phyloP scores from a whole-genome alignment of 2,797 vertebrate genomes.

The Danio aesculapii region DNA sequence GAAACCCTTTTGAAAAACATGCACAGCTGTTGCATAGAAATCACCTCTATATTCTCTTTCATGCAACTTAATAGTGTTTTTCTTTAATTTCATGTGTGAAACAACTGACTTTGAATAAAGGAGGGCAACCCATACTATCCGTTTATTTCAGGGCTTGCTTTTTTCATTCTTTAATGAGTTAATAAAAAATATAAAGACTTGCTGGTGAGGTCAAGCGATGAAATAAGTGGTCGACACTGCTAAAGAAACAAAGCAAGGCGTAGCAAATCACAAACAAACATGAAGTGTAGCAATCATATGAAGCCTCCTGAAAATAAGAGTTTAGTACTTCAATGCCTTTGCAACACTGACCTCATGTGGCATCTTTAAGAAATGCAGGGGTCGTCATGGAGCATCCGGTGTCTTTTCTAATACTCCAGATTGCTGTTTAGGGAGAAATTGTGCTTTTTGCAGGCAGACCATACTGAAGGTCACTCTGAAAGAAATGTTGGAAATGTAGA shows the following conservation, averaged over 20 bases:
- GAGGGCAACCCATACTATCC: conserved; percentile 29
- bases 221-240: not conserved
- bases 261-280: conserved; percentile 9
- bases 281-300: not conserved
- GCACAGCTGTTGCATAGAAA: conserved; percentile 69
- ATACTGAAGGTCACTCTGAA: conserved; percentile 10
- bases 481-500: conserved; percentile 13
- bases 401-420: conserved; percentile 29
- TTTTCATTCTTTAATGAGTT: conserved; percentile 4
- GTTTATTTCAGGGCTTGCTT: conserved; percentile 31
- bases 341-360: conserved; percentile 44
- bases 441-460: conserved; percentile 51
- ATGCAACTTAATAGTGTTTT: conserved; percentile 67
- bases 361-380: conserved; percentile 29
- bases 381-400: conserved; percentile 3
- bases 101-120: conserved; percentile 59
- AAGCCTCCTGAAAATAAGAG: not conserved
- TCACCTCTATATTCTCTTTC: conserved; percentile 68
- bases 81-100: conserved; percentile 63
- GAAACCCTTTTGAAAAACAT: conserved; percentile 67
- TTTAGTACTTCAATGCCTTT: not conserved
- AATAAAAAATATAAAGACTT: conserved; percentile 41
- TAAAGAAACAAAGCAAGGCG: conserved; percentile 9
- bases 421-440: conserved; percentile 32
- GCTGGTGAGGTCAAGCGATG: conserved; percentile 59